Evolutionary conservation across 2,888 invertebrate species (phyloP), one percentile per base, ranked within the genome.

Genomic region (Drosophila mimetica): DNA sequence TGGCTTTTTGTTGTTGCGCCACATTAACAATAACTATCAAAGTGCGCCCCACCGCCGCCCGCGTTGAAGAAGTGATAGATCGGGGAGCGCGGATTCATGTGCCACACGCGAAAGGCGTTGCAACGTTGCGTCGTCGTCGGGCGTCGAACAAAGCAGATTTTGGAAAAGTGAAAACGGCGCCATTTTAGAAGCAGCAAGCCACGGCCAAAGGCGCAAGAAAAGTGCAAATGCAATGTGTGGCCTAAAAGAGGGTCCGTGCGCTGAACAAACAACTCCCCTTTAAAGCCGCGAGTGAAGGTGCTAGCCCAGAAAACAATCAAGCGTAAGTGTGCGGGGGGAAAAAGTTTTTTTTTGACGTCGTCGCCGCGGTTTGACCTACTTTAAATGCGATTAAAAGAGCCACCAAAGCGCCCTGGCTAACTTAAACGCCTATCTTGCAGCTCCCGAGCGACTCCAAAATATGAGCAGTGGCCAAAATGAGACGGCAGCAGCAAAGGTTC

Each of bases 121-220:
- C 57, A 55, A 70, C 55, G 47, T 53, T 48, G 66, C 51, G 54
- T 47, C 60, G 53, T 25, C 55, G 52, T 63, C 64, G 57, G 72
- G 58, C 59, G 69, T 79, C 74, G 60, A 83, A 79, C 80, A 83
- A 88, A 83, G 84, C 74, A 76, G 65, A 61, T 71, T 44, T 54
- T 78, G 83, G 77, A 81, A 66, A 66, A 66, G 80, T 89, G 86
- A 85, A 90, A 91, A 90, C 91, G 90, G 91, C 90, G 90, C 90
- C 90, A 91, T 91, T 91, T 91, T 91, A 89, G 89, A 91, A 91
- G 84, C 89, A 84, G 89, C 87, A 87, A 86, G 79, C 83, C 79
- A 82, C 64, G 71, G 76, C 75, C 61, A 70, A 71, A 67, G 61
- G 59, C 69, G 70, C 79, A 65, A 55, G 71, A 69, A 71, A 77